Base-by-base conservation (phyloP, 2,888 invertebrate genomes). In the Sepioteuthis lessoniana region DNA sequence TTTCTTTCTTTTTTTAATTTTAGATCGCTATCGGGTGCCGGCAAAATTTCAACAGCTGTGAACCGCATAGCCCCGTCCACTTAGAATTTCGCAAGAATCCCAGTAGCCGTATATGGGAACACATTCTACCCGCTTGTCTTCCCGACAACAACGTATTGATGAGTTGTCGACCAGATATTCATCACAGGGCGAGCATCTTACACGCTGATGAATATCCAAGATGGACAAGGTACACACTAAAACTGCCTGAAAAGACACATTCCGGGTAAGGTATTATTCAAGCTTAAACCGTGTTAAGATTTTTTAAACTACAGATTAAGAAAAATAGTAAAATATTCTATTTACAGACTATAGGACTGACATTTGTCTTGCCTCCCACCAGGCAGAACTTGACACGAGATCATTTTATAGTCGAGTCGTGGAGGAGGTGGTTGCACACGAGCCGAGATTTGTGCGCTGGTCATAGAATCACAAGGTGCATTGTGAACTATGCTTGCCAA, bases 1-100 rank as follows among this genome's bases (percentile, higher is more conserved):
- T 10, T 0, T 60, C 31, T 25, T 55, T 31, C 5, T 31, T 60
- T 60, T 31, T 13, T 10, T 7, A 55, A 3, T 19, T 4, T 13
- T 31, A 97, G 97, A 96, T 97, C 91, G 96, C 96, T 38, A 96
- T 97, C 35, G 97, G 97, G 3, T 97, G 97, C 95, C 96, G 95
- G 38, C 95, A 96, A 93, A 94, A 95, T 25, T 94, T 94, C 37
- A 96, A 96, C 90, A 95, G 95, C 10, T 97, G 97, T 94, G 94
- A 95, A 7, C 94, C 95, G 19, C 95, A 96, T 38, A 95, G 96
- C 25, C 96, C 96, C 7, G 95, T 97, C 42, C 94, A 95, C 93
- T 95, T 97, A 21, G 96, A 97, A 95, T 97, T 96, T 95, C 97
- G 96, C 94, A 97, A 96, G 94, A 97, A 97, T 94, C 97, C 97